These are phyloP conservation scores for Empidonax traillii DNA, from an alignment of 2,113 vertebrate genomes.

Conservation along the genomic window DNA sequence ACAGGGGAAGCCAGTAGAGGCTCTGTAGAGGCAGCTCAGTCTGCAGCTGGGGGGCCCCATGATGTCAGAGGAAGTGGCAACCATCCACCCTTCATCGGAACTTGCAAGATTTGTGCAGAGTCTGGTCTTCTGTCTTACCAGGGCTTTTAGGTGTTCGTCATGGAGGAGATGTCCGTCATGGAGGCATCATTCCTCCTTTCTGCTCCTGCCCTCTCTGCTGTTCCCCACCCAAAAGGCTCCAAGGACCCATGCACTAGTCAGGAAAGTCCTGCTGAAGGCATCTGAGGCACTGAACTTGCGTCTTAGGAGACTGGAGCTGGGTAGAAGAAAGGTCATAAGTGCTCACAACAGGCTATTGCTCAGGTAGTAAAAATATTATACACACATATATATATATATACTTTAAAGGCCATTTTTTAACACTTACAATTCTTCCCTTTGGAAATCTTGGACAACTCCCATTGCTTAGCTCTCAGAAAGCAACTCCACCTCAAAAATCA, in stretches of 20 bases:
- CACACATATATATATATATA: background rate
- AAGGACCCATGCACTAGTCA: background rate
- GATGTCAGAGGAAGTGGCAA: background rate
- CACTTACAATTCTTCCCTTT: background rate
- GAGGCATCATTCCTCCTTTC: background rate
- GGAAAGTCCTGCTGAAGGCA: background rate
- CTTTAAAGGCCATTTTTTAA: background rate
- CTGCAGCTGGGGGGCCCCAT: fast-evolving
- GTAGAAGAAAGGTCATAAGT: background rate
- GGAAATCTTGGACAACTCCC: background rate
- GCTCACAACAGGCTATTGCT: background rate
- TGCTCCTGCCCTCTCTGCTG: background rate
- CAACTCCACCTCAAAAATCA: background rate
- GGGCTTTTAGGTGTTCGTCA: background rate
- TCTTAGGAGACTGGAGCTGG: background rate
- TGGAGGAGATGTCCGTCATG: background rate
- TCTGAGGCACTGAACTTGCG: background rate
- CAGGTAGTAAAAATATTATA: background rate
- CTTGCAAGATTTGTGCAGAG: background rate
- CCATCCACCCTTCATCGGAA: fast-evolving
- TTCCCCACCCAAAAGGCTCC: background rate
- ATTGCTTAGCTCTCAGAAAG: background rate
- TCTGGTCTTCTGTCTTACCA: background rate
- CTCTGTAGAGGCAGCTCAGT: background rate
- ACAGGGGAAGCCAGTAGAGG: background rate